Evolutionary conservation across 2,797 vertebrate species (phyloP), one percentile per base, ranked within the genome.

Genomic region (Mareca penelope): DNA sequence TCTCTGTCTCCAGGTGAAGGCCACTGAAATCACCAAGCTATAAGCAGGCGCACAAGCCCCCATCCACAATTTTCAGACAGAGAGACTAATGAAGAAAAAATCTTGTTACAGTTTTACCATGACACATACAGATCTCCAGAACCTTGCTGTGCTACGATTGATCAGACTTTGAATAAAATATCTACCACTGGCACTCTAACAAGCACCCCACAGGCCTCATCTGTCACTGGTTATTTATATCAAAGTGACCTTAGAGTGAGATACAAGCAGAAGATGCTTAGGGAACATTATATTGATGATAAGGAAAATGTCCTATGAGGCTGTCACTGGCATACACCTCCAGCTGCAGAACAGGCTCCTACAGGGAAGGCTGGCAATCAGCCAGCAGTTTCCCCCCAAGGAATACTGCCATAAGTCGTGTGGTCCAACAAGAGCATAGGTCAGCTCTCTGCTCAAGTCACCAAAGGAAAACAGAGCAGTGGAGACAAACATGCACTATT

Each of bases 171-270:
- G 9, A 80, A 81, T 79, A 73, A 88, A 91, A 33, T 80, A 81
- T 26, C 80, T 89, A 35, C 82, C 14, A 42, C 73, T 56, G 89
- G 4, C 39, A 79, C 31, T 88, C 92, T 88, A 82, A 80, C 71
- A 89, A 94, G 87, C 80, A 84, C 85, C 77, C 77, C 68, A 57
- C 71, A 86, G 75, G 71, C 80, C 75, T 93, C 88, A 92, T 91
- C 92, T 91, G 85, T 91, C 89, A 82, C 77, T 73, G 35, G 17
- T 64, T 95, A 73, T 88, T 91, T 77, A 73, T 77, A 88, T 88
- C 91, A 85, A 87, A 95, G 72, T 93, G 90, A 80, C 76, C 90
- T 76, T 65, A 83, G 44, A 69, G 35, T 57, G 56, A 88, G 50
- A 21, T 55, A 77, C 73, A 90, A 81, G 56, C 64, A 85, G 71